phyloP scores from a whole-genome alignment of 2,113 vertebrate species.

The Lamprotornis superbus region DNA sequence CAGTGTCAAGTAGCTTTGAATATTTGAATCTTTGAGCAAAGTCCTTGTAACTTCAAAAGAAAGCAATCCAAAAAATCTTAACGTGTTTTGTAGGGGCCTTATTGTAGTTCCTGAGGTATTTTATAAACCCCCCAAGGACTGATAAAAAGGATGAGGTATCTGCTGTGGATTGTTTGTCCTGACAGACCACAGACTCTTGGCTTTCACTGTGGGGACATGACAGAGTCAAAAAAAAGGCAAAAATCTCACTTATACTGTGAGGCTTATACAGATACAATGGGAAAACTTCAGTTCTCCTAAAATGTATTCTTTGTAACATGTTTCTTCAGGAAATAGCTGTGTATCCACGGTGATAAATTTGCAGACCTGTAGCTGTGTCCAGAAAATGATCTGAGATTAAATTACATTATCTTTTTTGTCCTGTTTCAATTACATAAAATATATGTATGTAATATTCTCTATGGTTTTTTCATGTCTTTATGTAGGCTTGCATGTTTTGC shows the following conservation, averaged over 20 bases:
- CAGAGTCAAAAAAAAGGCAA: background rate
- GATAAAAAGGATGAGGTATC: background rate
- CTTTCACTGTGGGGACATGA: background rate
- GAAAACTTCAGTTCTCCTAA: background rate
- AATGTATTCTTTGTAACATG: background rate
- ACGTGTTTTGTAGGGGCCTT: background rate
- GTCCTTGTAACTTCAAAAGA: background rate
- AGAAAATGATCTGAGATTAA: background rate
- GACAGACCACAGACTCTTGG: background rate
- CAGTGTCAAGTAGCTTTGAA: background rate
- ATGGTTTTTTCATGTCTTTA: background rate
- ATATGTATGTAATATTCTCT: background rate
- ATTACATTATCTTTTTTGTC: background rate
- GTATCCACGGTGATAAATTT: background rate
- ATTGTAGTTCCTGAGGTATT: background rate
- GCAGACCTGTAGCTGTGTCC: background rate
- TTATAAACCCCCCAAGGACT: background rate
- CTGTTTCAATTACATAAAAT: background rate
- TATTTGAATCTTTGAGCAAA: background rate
- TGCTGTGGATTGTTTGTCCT: background rate
- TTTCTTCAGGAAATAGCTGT: background rate
- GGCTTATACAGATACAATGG: background rate
- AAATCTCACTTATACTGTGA: background rate
- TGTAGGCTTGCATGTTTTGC: slow-evolving; percentile 90
- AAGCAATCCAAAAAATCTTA: background rate